Evolutionary conservation across 2,797 vertebrate genomes (phyloP).

Genomic region (Anableps anableps): DNA sequence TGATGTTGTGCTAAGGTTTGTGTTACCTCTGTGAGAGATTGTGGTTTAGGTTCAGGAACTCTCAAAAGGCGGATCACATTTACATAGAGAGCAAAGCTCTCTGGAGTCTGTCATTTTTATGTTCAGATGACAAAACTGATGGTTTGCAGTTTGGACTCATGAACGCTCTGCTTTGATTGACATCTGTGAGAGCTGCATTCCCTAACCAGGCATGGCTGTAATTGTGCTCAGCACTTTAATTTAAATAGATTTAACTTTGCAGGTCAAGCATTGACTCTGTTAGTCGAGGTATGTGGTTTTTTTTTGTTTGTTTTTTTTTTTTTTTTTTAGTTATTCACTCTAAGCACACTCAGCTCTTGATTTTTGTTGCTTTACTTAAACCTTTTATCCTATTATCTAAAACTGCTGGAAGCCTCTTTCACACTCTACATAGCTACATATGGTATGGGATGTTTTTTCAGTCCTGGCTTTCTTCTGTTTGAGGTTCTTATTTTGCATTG

Average conservation of each 20-base stretch:
- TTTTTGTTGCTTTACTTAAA: not conserved
- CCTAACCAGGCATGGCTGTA: conserved; percentile 2
- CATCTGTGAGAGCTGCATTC: not conserved
- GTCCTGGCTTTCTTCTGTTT: too few relatives aligned
- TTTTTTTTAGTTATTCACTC: too few relatives aligned
- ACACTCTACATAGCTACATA: not conserved
- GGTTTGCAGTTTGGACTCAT: not conserved
- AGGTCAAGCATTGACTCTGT: not conserved
- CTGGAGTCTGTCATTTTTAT: conserved; percentile 11
- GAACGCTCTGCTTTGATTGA: not conserved
- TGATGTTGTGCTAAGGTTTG: conserved; percentile 43
- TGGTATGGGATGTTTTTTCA: too few relatives aligned
- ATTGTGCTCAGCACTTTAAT: conserved; percentile 1
- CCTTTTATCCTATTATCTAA: not conserved
- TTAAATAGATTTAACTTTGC: conserved; percentile 8
- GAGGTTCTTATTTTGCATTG: too few relatives aligned
- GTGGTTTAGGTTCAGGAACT: conserved; percentile 13
- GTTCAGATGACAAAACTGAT: conserved; percentile 19
- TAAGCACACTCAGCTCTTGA: too few relatives aligned
- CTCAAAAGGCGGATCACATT: conserved; percentile 38
- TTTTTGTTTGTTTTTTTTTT: too few relatives aligned
- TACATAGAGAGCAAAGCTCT: conserved; percentile 6
- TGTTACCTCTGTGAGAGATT: not conserved
- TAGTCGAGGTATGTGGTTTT: not conserved
- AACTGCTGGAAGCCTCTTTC: not conserved